phyloP scores from a whole-genome alignment of 1,140 invertebrate species.

The Vanessa atalanta region DNA sequence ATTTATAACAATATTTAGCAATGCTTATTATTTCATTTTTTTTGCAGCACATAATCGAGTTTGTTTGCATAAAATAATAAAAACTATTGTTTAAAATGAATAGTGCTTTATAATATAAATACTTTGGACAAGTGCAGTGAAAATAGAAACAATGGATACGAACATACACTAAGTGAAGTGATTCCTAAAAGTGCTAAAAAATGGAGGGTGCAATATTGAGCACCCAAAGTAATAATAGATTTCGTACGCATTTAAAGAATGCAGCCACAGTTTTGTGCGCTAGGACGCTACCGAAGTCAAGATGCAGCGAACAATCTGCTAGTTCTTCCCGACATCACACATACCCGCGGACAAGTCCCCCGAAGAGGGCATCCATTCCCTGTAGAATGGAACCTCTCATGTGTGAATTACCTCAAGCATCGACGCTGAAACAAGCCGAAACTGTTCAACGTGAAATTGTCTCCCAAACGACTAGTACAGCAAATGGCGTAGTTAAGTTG shows the following conservation, averaged over 20 bases:
- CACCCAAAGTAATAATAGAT: constrained; percentile 68
- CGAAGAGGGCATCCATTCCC: constrained; percentile 60
- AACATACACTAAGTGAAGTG: constrained; percentile 64
- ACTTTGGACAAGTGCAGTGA: constrained; percentile 45
- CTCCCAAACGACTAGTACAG: constrained; percentile 42
- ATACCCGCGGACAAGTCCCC: constrained; percentile 71
- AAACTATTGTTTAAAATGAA: constrained; percentile 7
- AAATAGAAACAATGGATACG: constrained; percentile 59
- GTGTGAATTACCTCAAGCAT: constrained; percentile 48
- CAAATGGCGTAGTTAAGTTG: constrained; percentile 57
- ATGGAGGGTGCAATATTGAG: constrained; percentile 79
- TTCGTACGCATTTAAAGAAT: constrained; percentile 75
- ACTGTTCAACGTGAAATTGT: constrained; percentile 45
- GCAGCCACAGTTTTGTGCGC: constrained; percentile 74
- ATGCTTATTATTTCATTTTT: neutral
- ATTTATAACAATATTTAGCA: too few species aligned
- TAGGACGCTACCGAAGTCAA: constrained; percentile 68
- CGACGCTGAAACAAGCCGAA: constrained; percentile 49
- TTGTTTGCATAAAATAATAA: neutral
- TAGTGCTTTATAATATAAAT: constrained; percentile 1
- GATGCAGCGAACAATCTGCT: constrained; percentile 54
- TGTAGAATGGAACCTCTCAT: constrained; percentile 64
- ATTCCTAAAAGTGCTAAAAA: constrained; percentile 38
- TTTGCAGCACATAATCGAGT: neutral
- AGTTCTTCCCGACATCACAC: constrained; percentile 67